Conservation (phyloP, 2,113 vertebrate species). For the Festucalex cinctus region DNA sequence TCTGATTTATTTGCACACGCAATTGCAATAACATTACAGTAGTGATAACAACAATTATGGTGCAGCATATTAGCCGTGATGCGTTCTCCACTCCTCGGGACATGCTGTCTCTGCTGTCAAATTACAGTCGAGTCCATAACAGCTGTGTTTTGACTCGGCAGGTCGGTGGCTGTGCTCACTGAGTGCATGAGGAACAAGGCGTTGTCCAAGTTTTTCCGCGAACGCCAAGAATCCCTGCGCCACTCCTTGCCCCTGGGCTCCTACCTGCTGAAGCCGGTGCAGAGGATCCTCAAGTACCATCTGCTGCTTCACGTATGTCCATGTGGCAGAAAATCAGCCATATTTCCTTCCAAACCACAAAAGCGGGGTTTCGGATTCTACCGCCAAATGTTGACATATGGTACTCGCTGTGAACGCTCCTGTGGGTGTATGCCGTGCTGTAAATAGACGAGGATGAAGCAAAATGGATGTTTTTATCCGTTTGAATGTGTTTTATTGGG, state of each 20-base stretch:
- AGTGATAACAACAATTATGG: background rate
- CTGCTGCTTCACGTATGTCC: constrained; percentile 88
- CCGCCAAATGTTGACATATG: constrained; percentile 64
- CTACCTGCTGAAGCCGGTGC: constrained; percentile 97
- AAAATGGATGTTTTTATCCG: background rate
- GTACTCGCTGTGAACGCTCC: constrained; percentile 42
- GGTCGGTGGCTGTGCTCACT: constrained; percentile 92
- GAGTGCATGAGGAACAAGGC: constrained; percentile 96
- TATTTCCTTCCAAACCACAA: background rate
- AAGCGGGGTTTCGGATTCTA: constrained; percentile 9
- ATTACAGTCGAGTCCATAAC: constrained; percentile 10
- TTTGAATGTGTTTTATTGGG: background rate
- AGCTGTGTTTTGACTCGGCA: constrained; percentile 59
- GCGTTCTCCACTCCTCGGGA: background rate
- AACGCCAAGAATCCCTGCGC: constrained; percentile 87
- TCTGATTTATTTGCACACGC: background rate
- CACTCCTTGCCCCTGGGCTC: constrained; percentile 94
- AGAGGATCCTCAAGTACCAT: constrained; percentile 98
- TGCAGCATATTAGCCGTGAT: background rate
- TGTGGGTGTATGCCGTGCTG: constrained; percentile 10
- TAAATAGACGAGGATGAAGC: constrained; percentile 11
- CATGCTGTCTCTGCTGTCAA: constrained; percentile 11
- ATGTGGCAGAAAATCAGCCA: background rate
- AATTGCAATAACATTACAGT: background rate
- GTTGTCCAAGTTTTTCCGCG: constrained; percentile 92